A percentile compares a stretch with the other conserved stretches of the same genome.
phyloP scores from a whole-genome alignment of 2,888 invertebrate genomes.

The Schizaphis graminum region DNA sequence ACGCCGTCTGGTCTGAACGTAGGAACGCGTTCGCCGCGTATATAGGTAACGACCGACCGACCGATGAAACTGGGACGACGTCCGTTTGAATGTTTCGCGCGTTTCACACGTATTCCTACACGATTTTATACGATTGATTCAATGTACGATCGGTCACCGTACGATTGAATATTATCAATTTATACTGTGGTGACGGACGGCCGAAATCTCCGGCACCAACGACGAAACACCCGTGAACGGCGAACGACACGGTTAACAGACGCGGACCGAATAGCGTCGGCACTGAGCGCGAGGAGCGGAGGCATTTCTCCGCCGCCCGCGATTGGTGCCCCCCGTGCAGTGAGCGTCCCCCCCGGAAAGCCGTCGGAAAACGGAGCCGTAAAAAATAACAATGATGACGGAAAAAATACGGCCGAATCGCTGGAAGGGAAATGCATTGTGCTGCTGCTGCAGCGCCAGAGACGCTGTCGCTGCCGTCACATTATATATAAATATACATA shows the following conservation, averaged over 20 bases:
- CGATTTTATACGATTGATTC: not conserved
- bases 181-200: not conserved
- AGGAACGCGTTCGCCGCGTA: constrained; percentile 48
- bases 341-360: constrained; percentile 17
- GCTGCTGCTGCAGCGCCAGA: not conserved
- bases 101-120: not conserved
- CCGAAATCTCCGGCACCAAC: not conserved
- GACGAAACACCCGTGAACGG: not conserved
- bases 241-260: not conserved
- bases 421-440: constrained; percentile 34
- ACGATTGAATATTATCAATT: not conserved
- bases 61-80: not conserved
- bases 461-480: not conserved
- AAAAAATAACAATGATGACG: constrained; percentile 6
- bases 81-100: constrained; percentile 16
- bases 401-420: not conserved
- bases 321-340: constrained; percentile 6
- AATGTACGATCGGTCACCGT: not conserved
- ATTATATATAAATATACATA: not conserved
- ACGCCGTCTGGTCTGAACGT: constrained; percentile 51
- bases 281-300: not conserved
- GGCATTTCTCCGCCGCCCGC: not conserved
- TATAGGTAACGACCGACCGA: not conserved
- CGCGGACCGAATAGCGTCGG: not conserved
- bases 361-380: not conserved